These are phyloP conservation scores for Fopius arisanus DNA, from an alignment of 1,140 invertebrate species.

Conservation along the genomic window DNA sequence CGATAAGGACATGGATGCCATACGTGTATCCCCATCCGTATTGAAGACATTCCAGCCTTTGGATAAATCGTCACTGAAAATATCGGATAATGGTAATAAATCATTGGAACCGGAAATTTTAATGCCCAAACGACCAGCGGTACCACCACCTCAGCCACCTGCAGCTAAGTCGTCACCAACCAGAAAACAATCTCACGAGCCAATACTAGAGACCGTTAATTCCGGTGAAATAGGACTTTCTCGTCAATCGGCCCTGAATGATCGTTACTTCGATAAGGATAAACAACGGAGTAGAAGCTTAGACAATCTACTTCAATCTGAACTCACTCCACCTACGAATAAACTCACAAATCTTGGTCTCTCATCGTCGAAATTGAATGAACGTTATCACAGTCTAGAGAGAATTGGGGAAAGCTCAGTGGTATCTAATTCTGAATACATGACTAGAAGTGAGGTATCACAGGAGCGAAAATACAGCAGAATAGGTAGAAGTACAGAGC, in stretches of 20 bases:
- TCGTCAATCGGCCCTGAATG: conserved; percentile 84
- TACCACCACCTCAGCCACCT: conserved; percentile 68
- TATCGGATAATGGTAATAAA: conserved; percentile 55
- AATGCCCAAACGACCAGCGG: conserved; percentile 62
- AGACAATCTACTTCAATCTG: conserved; percentile 78
- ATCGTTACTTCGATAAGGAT: conserved; percentile 86
- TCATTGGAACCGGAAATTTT: conserved; percentile 61
- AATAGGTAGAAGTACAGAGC: conserved; percentile 59
- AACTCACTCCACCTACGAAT: conserved; percentile 58
- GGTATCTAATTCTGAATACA: conserved; percentile 65
- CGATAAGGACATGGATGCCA: conserved; percentile 54
- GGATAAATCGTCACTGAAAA: conserved; percentile 56
- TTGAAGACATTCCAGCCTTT: conserved; percentile 63
- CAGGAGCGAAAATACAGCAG: conserved; percentile 63
- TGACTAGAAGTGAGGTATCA: conserved; percentile 65
- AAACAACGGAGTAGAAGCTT: conserved; percentile 82
- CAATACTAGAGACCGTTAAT: conserved; percentile 61
- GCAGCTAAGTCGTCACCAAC: conserved; percentile 57
- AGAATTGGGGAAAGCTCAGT: conserved; percentile 68
- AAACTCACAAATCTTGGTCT: conserved; percentile 77
- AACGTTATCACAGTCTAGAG: conserved; percentile 86
- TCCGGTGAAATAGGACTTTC: conserved; percentile 71
- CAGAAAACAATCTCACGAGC: conserved; percentile 78
- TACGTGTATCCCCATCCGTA: conserved; percentile 46
- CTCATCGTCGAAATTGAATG: conserved; percentile 83